Evolutionary conservation across 2,888 invertebrate species (phyloP).

Genomic region (Busseola fusca): DNA sequence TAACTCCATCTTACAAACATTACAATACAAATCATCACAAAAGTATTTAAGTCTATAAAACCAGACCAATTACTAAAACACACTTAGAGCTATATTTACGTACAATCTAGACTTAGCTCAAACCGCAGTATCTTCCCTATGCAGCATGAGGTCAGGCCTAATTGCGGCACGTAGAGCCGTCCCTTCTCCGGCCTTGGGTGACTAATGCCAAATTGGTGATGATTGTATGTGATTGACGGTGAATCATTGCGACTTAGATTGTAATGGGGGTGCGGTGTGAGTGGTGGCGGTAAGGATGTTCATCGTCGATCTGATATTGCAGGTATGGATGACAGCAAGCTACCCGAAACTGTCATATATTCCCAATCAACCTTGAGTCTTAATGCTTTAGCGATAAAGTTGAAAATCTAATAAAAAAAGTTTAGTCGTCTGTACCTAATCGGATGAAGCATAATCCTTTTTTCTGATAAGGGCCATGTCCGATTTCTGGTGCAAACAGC

Average conservation of each 20-base stretch:
- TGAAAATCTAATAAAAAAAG: too few relatives aligned
- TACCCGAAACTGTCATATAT: too few relatives aligned
- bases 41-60: conserved; percentile 16
- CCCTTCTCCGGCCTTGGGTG: conserved; percentile 81
- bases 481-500: neutral
- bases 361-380: too few relatives aligned
- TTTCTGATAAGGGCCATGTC: neutral
- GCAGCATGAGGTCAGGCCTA: conserved; percentile 68
- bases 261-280: conserved; percentile 6
- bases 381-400: too few relatives aligned
- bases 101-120: conserved; percentile 53
- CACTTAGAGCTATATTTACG: conserved; percentile 40
- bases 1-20: neutral
- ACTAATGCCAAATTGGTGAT: conserved; percentile 73
- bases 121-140: conserved; percentile 63
- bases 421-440: too few relatives aligned
- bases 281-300: conserved; percentile 5
- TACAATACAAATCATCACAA: conserved; percentile 13
- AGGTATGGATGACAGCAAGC: too few relatives aligned
- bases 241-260: conserved; percentile 64
- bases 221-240: conserved; percentile 71
- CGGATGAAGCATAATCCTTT: neutral
- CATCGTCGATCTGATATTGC: neutral
- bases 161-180: conserved; percentile 77
- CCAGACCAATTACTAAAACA: conserved; percentile 45